These are phyloP conservation scores for Fregata magnificens DNA, from an alignment of 2,113 vertebrate species.

Conservation along the genomic window DNA sequence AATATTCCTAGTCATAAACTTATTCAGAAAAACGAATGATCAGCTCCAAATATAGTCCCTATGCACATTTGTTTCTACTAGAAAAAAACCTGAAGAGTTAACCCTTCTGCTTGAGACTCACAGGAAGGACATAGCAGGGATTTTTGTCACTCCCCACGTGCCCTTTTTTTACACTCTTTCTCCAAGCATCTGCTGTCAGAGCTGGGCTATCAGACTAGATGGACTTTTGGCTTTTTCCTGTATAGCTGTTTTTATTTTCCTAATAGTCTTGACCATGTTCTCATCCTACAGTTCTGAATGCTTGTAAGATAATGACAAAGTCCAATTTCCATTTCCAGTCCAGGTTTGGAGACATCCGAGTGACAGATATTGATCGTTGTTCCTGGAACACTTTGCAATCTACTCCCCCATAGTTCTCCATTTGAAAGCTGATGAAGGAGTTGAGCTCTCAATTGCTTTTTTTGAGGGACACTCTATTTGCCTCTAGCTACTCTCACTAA, in stretches of 20 bases:
- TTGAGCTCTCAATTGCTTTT: neutral
- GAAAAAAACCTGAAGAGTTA: neutral
- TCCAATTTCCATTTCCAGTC: neutral
- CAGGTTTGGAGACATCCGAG: neutral
- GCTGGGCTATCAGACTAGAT: neutral
- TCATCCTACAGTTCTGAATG: neutral
- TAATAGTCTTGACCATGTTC: neutral
- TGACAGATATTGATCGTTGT: neutral
- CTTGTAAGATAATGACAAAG: neutral
- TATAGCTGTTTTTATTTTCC: neutral
- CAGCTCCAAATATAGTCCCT: neutral
- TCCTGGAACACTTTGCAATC: neutral
- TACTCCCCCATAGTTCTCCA: neutral
- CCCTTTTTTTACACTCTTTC: neutral
- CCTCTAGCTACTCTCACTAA: neutral
- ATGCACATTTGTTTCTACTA: neutral
- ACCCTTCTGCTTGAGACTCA: neutral
- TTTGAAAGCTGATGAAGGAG: neutral
- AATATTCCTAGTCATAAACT: neutral
- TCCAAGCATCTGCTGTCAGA: neutral
- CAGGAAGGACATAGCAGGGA: neutral
- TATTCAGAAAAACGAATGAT: neutral
- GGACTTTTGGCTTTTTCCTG: neutral
- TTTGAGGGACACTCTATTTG: neutral
- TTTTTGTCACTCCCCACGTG: neutral